A percentile compares a stretch with the other conserved stretches of the same genome.
Evolutionary conservation across 2,888 invertebrate genomes (phyloP).

Genomic region (Latheticus oryzae): DNA sequence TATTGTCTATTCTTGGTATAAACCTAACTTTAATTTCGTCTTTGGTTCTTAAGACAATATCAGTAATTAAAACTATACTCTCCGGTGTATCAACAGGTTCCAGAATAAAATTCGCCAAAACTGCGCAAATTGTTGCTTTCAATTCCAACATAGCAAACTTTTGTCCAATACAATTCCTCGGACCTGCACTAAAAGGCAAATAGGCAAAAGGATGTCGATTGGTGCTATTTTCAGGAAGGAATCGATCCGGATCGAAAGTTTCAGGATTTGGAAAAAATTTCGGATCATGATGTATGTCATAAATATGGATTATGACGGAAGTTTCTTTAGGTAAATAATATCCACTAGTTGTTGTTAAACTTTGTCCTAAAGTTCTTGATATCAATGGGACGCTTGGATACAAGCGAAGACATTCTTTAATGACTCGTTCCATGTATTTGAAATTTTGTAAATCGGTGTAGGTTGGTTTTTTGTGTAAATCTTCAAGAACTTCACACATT

Average conservation of each 20-base stretch:
- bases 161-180: slow-evolving; percentile 77
- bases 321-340: slow-evolving; percentile 67
- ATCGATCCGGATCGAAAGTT: slow-evolving; percentile 77
- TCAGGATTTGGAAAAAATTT: slow-evolving; percentile 74
- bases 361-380: slow-evolving; percentile 53
- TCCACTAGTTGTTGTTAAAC: slow-evolving; percentile 48
- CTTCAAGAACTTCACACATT: slow-evolving; percentile 49
- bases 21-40: slow-evolving; percentile 64
- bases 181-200: slow-evolving; percentile 76
- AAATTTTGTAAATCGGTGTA: slow-evolving; percentile 58
- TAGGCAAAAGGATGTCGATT: slow-evolving; percentile 73
- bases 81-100: slow-evolving; percentile 66
- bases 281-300: slow-evolving; percentile 73
- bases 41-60: slow-evolving; percentile 67
- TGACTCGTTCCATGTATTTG: slow-evolving; percentile 60
- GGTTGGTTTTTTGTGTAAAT: slow-evolving; percentile 44
- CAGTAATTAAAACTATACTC: slow-evolving; percentile 64
- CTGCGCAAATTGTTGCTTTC: slow-evolving; percentile 69
- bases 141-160: slow-evolving; percentile 76
- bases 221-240: slow-evolving; percentile 70
- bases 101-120: slow-evolving; percentile 69
- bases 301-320: slow-evolving; percentile 69
- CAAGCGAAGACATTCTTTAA: slow-evolving; percentile 60
- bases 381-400: slow-evolving; percentile 62
- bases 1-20: slow-evolving; percentile 14